Base-by-base conservation (phyloP, 2,113 vertebrate species). In the Thamnaconus septentrionalis region DNA sequence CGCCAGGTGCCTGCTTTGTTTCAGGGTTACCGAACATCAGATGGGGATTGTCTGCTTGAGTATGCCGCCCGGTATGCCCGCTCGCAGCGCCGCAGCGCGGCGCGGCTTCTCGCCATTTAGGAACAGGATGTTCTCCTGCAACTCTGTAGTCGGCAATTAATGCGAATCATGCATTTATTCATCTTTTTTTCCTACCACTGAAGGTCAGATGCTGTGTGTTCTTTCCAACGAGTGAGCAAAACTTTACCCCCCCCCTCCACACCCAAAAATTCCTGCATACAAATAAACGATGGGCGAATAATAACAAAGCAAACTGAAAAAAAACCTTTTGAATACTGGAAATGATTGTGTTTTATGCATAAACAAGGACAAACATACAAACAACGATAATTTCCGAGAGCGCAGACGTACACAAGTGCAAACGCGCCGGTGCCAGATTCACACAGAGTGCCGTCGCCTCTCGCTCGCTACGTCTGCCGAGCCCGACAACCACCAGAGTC, bases 21-120 rank as follows among this genome's bases (percentile, higher is more conserved):
- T 71, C 48, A 77, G 69, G 68, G 18, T 74, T 58, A 75, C 62
- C 61, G 61, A 65, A 62, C 46, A 84, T 79, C 75, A 77, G 71
- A 81, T 63, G 64, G 52, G 57, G 52, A 67, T 48, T 62, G 73
- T 80, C 72, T 68, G 63, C 58, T 49, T 56, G 75, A 69, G 60
- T 50, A 53, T 66, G 58, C 42, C 59, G 59, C 59, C 56, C 9
- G 66, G 31, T 56, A 52, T 51, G 51, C 53, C 52, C 7, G 12
- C 61, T 76, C 69, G 66, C 64, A 66, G 56, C n/a, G n/a, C n/a
- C n/a, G n/a, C n/a, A n/a, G n/a, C n/a, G n/a, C n/a, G n/a, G n/a
- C n/a, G n/a, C 70, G 59, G 53, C 57, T 65, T 54, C 64, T 55
- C 1, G 41, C 59, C 61, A 64, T 62, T 57, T 46, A 61, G 55